Conservation (phyloP, 2,113 vertebrate genomes). For the Porphyrio hochstetteri region DNA sequence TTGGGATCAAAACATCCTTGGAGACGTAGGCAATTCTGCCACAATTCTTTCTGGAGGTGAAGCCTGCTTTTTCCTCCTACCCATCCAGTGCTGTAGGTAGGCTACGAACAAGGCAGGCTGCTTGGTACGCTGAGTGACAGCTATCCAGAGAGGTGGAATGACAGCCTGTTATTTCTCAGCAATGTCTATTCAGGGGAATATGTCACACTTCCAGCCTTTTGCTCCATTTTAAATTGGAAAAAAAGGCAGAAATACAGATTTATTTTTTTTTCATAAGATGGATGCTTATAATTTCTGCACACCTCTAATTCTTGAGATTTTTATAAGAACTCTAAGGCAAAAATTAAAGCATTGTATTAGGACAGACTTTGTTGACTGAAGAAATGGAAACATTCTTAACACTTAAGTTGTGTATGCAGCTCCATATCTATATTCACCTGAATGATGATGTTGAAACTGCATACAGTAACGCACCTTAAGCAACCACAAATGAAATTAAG, state of each 20-base stretch:
- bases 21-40: not conserved
- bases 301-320: not conserved
- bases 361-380: not conserved
- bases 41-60: not conserved
- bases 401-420: not conserved
- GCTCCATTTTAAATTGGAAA: not conserved
- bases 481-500: not conserved
- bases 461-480: not conserved
- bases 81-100: not conserved
- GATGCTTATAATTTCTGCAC: not conserved
- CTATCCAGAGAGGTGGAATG: constrained; percentile 2
- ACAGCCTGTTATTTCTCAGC: constrained; percentile 48
- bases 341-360: not conserved
- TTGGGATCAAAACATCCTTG: not conserved
- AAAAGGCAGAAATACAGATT: not conserved
- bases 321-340: not conserved
- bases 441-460: not conserved
- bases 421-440: not conserved
- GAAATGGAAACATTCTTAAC: not conserved
- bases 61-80: not conserved
- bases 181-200: constrained; percentile 2
- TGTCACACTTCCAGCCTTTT: constrained; percentile 27
- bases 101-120: constrained; percentile 7
- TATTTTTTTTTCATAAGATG: not conserved
- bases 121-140: constrained; percentile 22